phyloP scores from a whole-genome alignment of 2,888 invertebrate species.

The Drosophila anomelani region DNA sequence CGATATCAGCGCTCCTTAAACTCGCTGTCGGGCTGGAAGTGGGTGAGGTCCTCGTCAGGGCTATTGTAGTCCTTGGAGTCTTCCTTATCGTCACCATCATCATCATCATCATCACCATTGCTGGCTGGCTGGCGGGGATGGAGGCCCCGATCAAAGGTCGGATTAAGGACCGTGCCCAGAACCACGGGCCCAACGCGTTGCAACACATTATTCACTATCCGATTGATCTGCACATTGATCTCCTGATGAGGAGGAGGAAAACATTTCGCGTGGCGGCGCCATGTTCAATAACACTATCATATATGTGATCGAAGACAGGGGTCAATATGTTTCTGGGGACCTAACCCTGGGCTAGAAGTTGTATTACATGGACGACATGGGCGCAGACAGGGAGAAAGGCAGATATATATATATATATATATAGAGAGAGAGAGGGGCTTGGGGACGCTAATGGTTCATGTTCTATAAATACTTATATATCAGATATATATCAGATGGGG shows the following conservation, averaged over 20 bases:
- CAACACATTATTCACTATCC: slow-evolving; percentile 77
- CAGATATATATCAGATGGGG: background rate
- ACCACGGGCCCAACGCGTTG: slow-evolving; percentile 75
- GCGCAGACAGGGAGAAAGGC: background rate
- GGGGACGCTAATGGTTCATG: slow-evolving; percentile 33
- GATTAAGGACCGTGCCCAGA: slow-evolving; percentile 79
- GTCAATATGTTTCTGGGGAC: slow-evolving; percentile 10
- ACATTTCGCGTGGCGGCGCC: slow-evolving; percentile 39
- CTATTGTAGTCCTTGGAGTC: slow-evolving; percentile 62
- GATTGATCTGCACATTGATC: slow-evolving; percentile 81
- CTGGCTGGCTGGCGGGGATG: slow-evolving; percentile 13
- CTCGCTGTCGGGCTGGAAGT: slow-evolving; percentile 74
- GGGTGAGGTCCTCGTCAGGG: slow-evolving; percentile 62
- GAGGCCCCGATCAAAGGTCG: slow-evolving; percentile 47
- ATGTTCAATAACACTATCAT: slow-evolving; percentile 46
- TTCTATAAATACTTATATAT: background rate
- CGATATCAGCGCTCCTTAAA: slow-evolving; percentile 46
- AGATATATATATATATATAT: no score
- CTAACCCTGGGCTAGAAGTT: slow-evolving; percentile 23
- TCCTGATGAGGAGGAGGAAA: slow-evolving; percentile 74
- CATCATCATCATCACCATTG: slow-evolving; percentile 15
- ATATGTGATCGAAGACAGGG: slow-evolving; percentile 1
- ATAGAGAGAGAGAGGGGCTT: slow-evolving; percentile 7
- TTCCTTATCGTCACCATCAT: background rate
- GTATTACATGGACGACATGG: slow-evolving; percentile 1